These are phyloP conservation scores for Dascyllus trimaculatus DNA, from an alignment of 2,113 vertebrate species.

Conservation along the genomic window DNA sequence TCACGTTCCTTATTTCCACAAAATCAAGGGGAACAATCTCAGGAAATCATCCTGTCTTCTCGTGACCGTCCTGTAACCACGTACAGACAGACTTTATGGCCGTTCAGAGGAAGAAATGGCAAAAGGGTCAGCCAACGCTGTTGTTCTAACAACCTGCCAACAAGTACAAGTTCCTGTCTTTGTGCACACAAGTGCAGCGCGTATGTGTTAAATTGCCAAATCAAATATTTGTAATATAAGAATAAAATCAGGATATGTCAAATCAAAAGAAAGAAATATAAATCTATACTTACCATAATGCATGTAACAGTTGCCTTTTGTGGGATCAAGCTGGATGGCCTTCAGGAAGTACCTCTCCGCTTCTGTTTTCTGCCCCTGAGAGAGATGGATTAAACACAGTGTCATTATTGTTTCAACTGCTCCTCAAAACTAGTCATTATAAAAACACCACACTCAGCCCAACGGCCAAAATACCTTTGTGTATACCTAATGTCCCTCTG, in stretches of 20 bases:
- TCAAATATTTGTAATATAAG: constrained; percentile 14
- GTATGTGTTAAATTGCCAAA: constrained; percentile 7
- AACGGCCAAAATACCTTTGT: constrained; percentile 53
- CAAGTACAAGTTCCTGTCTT: constrained; percentile 36
- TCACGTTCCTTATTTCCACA: constrained; percentile 47
- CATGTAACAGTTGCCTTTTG: constrained; percentile 99
- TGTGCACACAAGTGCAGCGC: constrained; percentile 2
- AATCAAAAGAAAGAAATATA: constrained; percentile 6
- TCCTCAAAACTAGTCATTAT: constrained; percentile 47
- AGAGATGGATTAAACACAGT: constrained; percentile 65
- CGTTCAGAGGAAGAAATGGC: constrained; percentile 20
- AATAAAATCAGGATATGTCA: constrained; percentile 28
- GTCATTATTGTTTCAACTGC: constrained; percentile 63
- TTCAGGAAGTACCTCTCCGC: constrained; percentile 97
- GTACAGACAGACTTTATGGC: constrained; percentile 1
- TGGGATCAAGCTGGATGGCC: constrained; percentile 96
- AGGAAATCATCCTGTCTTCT: constrained; percentile 53
- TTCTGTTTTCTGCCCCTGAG: constrained; percentile 94
- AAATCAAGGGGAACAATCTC: constrained; percentile 59
- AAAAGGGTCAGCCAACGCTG: constrained; percentile 47
- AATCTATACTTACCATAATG: constrained; percentile 92
- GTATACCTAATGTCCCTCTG: constrained; percentile 51
- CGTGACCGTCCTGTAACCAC: not conserved
- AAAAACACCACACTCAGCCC: constrained; percentile 56
- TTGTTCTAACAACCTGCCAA: not conserved